Percentiles rank a stretch among this genome's conserved stretches.
These are phyloP conservation scores for Xiphophorus maculatus DNA, from an alignment of 2,113 vertebrate genomes.

Conservation along the genomic window DNA sequence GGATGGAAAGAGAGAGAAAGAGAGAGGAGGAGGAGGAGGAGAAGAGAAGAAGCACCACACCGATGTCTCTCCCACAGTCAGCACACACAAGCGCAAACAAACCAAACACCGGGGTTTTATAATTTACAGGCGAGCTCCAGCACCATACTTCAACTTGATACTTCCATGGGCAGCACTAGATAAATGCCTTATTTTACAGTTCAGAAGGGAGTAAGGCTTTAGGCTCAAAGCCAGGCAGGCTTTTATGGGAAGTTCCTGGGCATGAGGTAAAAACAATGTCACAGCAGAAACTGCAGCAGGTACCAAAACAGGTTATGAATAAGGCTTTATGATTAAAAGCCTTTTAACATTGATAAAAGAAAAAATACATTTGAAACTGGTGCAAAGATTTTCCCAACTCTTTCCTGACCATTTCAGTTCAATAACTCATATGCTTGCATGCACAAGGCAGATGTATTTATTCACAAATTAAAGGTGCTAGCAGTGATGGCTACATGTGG, in stretches of 20 bases:
- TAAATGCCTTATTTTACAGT: conserved; percentile 60
- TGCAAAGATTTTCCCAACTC: too few relatives aligned
- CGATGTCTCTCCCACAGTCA: conserved; percentile 50
- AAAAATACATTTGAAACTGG: too few relatives aligned
- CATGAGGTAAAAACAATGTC: conserved; percentile 22
- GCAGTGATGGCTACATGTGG: not conserved
- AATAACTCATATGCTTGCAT: not conserved
- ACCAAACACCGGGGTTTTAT: conserved; percentile 57
- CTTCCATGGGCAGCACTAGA: conserved; percentile 52
- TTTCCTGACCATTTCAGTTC: not conserved
- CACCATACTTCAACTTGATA: conserved; percentile 66
- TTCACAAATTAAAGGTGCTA: not conserved
- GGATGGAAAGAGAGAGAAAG: conserved; percentile 25
- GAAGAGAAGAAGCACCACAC: conserved; percentile 42
- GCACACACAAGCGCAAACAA: conserved; percentile 57
- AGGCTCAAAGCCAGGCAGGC: conserved; percentile 16
- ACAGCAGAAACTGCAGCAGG: not conserved
- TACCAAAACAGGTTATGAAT: not conserved
- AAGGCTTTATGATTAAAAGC: not conserved
- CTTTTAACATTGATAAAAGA: not conserved
- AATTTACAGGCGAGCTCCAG: conserved; percentile 66
- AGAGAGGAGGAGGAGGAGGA: conserved; percentile 26
- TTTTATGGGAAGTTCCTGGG: conserved; percentile 26
- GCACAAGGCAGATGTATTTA: not conserved
- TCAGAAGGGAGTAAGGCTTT: conserved; percentile 45